Evolutionary conservation across 2,113 vertebrate genomes (phyloP).

Genomic region (Seriola quinqueradiata): DNA sequence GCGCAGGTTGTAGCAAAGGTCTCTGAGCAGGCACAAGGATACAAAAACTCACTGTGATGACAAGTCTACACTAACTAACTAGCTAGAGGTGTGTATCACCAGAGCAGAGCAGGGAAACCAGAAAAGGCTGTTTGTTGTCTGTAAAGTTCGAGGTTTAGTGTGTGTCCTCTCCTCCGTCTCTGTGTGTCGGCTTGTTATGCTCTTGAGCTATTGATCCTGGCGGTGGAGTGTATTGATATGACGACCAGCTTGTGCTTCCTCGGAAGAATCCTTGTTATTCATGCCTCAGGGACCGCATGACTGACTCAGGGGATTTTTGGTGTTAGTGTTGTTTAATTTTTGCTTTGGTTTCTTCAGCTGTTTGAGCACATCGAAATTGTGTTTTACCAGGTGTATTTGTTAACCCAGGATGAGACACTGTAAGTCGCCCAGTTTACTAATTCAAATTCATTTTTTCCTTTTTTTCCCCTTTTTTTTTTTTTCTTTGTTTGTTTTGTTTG

Average conservation of each 20-base stretch:
- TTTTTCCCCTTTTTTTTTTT: background rate
- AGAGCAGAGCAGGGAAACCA: background rate
- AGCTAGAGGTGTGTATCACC: background rate
- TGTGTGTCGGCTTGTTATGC: slow-evolving; percentile 32
- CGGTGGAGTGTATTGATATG: slow-evolving; percentile 33
- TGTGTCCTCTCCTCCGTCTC: background rate
- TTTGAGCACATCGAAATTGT: background rate
- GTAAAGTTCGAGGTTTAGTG: background rate
- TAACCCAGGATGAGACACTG: background rate
- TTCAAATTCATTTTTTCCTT: too few relatives aligned
- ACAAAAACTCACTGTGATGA: background rate
- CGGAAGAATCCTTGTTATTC: slow-evolving; percentile 32
- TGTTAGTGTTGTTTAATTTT: background rate
- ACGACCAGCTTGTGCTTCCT: slow-evolving; percentile 14
- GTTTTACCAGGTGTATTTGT: background rate
- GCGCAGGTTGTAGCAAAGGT: background rate
- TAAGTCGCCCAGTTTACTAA: background rate
- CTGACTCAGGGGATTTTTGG: background rate
- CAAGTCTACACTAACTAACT: background rate
- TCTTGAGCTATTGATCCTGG: slow-evolving; percentile 53
- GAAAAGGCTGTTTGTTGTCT: background rate
- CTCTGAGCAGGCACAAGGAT: background rate
- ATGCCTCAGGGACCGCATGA: slow-evolving; percentile 1
- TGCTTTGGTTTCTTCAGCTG: background rate
- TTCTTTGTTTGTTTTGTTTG: background rate